These are phyloP conservation scores for Poeciliopsis paucimaculata DNA, from an alignment of 2,797 vertebrate genomes.

Conservation along the genomic window DNA sequence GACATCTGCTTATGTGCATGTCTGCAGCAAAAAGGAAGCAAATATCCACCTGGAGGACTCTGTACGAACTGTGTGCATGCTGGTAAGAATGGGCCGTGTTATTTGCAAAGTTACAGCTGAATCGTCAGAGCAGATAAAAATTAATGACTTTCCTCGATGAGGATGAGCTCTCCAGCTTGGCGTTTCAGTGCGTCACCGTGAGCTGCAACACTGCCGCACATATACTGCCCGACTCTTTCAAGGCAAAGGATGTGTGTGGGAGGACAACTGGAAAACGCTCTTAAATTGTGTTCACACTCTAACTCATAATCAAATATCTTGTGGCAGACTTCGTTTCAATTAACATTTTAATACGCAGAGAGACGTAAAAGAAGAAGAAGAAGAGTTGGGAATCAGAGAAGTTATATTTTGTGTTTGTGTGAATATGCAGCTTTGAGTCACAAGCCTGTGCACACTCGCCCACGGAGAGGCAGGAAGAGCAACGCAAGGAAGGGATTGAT, in stretches of 20 bases:
- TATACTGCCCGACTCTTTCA: slow-evolving; percentile 30
- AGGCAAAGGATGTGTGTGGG: slow-evolving; percentile 39
- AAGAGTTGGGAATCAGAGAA: slow-evolving; percentile 40
- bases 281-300: slow-evolving; percentile 41
- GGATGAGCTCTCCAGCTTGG: slow-evolving; percentile 58
- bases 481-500: slow-evolving; percentile 33
- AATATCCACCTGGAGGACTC: slow-evolving; percentile 14
- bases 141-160: slow-evolving; percentile 73
- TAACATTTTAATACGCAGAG: slow-evolving; percentile 76
- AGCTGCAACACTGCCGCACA: slow-evolving; percentile 18
- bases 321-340: slow-evolving; percentile 76
- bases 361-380: slow-evolving; percentile 35
- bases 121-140: slow-evolving; percentile 76
- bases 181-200: slow-evolving; percentile 34
- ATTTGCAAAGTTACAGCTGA: slow-evolving; percentile 76
- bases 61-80: slow-evolving; percentile 13
- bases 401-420: slow-evolving; percentile 27
- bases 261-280: slow-evolving; percentile 37
- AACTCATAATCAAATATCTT: slow-evolving; percentile 59
- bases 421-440: slow-evolving; percentile 5
- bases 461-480: slow-evolving; percentile 21
- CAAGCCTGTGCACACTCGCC: neutral
- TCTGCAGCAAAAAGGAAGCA: neutral
- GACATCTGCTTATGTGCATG: neutral
- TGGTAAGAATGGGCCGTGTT: slow-evolving; percentile 35